Evolutionary conservation across 1,140 invertebrate genomes (phyloP).

Genomic region (Galleria mellonella): DNA sequence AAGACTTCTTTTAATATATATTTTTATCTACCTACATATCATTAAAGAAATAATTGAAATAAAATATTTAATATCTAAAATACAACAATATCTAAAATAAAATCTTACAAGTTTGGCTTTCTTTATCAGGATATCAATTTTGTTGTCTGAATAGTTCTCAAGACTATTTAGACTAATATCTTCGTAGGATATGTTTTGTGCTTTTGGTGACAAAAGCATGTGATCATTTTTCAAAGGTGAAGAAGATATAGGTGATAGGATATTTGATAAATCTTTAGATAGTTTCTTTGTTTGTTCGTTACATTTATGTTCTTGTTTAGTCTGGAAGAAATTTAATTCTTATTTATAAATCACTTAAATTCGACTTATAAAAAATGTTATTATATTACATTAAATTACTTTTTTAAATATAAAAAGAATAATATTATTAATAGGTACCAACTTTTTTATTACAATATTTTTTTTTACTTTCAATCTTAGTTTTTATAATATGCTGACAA

Average conservation of each 20-base stretch:
- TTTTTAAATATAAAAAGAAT: not conserved
- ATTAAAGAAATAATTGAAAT: too few species aligned
- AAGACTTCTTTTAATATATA: too few species aligned
- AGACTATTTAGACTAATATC: slow-evolving; percentile 9
- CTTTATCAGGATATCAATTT: slow-evolving; percentile 1
- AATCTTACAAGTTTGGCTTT: too few species aligned
- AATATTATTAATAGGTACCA: not conserved
- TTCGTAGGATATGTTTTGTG: slow-evolving; percentile 7
- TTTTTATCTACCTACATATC: too few species aligned
- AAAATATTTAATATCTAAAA: too few species aligned
- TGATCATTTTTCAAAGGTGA: not conserved
- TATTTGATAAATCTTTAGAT: not conserved
- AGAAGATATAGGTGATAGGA: slow-evolving; percentile 7
- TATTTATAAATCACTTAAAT: too few species aligned
- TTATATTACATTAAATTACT: too few species aligned
- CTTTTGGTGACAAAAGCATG: not conserved
- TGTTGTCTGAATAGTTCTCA: not conserved
- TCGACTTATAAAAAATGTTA: too few species aligned
- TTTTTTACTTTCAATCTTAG: not conserved
- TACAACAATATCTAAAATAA: too few species aligned
- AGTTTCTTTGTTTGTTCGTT: too few species aligned
- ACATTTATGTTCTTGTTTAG: too few species aligned
- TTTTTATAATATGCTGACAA: not conserved
- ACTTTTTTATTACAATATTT: not conserved
- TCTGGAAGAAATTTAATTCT: too few species aligned